Conservation (phyloP, 2,888 invertebrate genomes). For the Drosophila mayaguana region DNA sequence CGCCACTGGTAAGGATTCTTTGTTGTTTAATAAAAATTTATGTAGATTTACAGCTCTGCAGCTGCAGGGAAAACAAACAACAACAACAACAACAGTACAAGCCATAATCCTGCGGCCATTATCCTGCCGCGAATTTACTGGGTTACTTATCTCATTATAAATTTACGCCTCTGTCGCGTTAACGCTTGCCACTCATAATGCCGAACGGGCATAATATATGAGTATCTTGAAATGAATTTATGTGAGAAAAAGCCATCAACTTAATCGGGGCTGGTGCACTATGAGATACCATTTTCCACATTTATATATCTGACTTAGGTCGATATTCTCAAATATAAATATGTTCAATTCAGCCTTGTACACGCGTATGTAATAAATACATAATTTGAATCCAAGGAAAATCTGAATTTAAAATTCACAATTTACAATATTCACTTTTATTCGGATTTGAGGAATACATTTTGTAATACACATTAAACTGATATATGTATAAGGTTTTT, state of each 20-base stretch:
- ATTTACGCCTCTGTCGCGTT: conserved; percentile 49
- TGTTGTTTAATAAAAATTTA: conserved; percentile 40
- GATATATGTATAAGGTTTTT: too few species aligned
- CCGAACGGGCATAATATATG: conserved; percentile 56
- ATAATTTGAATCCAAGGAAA: too few species aligned
- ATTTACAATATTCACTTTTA: too few species aligned
- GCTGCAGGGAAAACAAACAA: conserved; percentile 37
- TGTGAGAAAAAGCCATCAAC: conserved; percentile 27
- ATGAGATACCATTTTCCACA: neutral
- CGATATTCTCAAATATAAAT: neutral
- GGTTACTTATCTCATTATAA: conserved; percentile 58
- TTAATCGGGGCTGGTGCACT: neutral
- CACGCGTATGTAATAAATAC: too few species aligned
- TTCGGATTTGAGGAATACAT: too few species aligned
- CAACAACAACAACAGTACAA: conserved; percentile 1
- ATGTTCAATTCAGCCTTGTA: too few species aligned
- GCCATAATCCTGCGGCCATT: conserved; percentile 39
- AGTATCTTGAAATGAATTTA: conserved; percentile 63
- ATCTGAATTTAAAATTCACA: too few species aligned
- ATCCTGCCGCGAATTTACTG: conserved; percentile 38
- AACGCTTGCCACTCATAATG: conserved; percentile 41
- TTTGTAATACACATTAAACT: too few species aligned
- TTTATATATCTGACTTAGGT: too few species aligned
- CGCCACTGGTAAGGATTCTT: neutral
- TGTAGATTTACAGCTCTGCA: conserved; percentile 14